Evolutionary conservation across 2,113 vertebrate species (phyloP).

Genomic region (Axis porcinus): DNA sequence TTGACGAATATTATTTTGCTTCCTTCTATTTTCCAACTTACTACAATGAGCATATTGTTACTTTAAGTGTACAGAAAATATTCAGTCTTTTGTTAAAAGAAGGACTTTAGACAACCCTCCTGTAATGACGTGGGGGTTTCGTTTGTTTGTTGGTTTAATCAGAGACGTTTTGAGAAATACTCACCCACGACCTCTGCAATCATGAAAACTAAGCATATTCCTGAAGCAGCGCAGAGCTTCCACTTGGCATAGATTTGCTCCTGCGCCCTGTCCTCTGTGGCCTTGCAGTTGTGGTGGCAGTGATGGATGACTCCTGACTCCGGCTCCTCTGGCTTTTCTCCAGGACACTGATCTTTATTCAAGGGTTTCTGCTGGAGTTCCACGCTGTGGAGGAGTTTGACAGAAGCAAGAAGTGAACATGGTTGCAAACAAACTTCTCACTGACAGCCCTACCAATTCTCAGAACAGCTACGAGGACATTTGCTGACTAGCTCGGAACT

Average conservation of each 20-base stretch:
- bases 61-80: not conserved
- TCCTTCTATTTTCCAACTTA: constrained; percentile 24
- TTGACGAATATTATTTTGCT: constrained; percentile 13
- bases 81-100: not conserved
- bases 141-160: not conserved
- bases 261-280: constrained; percentile 80
- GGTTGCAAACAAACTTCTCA: not conserved
- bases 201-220: constrained; percentile 90
- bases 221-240: constrained; percentile 85
- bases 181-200: constrained; percentile 90
- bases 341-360: constrained; percentile 67
- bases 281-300: constrained; percentile 85
- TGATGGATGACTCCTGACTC: constrained; percentile 73
- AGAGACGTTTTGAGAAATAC: constrained; percentile 46
- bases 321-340: constrained; percentile 59
- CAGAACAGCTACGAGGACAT: not conserved
- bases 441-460: not conserved
- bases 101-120: not conserved
- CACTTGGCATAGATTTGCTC: constrained; percentile 85
- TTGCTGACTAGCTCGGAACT: not conserved
- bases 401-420: constrained; percentile 58
- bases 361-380: constrained; percentile 61
- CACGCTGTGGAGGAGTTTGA: constrained; percentile 60
- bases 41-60: not conserved
- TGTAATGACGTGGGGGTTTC: not conserved